Base-by-base conservation (phyloP, 2,113 vertebrate genomes). In the Gila orcuttii region DNA sequence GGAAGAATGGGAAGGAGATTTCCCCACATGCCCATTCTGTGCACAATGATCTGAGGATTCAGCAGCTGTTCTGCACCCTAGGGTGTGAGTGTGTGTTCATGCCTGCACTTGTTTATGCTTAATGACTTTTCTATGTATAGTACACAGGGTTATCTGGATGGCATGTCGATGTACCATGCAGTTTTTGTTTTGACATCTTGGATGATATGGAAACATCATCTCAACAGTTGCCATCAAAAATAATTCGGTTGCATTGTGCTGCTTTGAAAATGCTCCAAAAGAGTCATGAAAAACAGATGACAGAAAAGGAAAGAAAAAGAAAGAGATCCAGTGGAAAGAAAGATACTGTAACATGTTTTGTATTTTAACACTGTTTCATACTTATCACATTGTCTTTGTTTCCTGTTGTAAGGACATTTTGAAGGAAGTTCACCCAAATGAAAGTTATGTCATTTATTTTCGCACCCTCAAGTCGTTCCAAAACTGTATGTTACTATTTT, bases 91-190 rank as follows among this genome's bases (percentile, higher is more conserved):
- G 33, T 45, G 73, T 66, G 45, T 68, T 79, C 62, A 19, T 68
- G 79, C 50, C 36, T 59, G 52, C 55, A 78, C 82, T 79, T 74
- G 81, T 73, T 82, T 69, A 60, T 23, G 64, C 75, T 60, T 77
- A 78, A 77, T 78, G 77, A 79, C 47, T 36, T 42, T 17, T 19
- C 84, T 73, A 80, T 86, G 62, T 86, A 82, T 82, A 86, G 85
- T 82, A 39, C 47, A 60, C n/a, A 55, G 78, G 85, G 47, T 81
- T 42, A 69, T 74, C 79, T 76, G 59, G 79, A 66, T 66, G 79
- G 68, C 79, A 64, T 75, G 69, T 75, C 19, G 31, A 10, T 81
- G 85, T 60, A 31, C 82, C 82, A 69, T 64, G 86, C 86, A 85
- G 86, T 60, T 84, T 60, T 59, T 87, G 82, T 84, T 84, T 60